These are phyloP conservation scores for Chalcosyrphus nemorum DNA, from an alignment of 2,888 invertebrate species.

Conservation along the genomic window DNA sequence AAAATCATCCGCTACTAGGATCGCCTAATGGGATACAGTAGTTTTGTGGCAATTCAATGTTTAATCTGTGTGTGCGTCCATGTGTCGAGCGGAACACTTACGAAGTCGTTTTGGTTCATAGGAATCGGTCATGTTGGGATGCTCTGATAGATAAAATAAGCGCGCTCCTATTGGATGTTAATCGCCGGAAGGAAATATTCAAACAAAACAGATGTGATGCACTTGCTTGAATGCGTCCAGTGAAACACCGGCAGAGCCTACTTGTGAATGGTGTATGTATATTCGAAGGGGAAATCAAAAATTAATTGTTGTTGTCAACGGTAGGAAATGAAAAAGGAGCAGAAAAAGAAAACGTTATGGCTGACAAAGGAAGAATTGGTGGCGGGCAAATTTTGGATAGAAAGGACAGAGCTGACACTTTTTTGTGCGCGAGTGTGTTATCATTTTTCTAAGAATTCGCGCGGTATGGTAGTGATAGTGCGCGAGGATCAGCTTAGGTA, in stretches of 20 bases:
- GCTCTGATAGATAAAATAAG: too few species aligned
- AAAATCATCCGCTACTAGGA: conserved; percentile 40
- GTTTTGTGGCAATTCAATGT: too few species aligned
- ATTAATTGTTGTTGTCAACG: conserved; percentile 21
- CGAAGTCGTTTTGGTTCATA: conserved; percentile 29
- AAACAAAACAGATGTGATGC: background rate
- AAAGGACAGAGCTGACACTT: conserved; percentile 46
- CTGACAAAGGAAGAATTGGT: conserved; percentile 1
- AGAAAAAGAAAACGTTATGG: conserved; percentile 27
- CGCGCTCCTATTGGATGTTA: background rate
- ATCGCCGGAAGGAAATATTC: background rate
- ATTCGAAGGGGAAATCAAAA: conserved; percentile 27
- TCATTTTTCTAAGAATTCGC: background rate
- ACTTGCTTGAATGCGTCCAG: background rate
- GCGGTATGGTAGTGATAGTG: background rate
- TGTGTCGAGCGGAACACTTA: conserved; percentile 44
- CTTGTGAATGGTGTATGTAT: background rate
- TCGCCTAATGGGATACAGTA: conserved; percentile 24
- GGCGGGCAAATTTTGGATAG: background rate
- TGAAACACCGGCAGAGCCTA: conserved; percentile 13
- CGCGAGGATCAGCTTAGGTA: background rate
- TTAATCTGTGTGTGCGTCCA: too few species aligned
- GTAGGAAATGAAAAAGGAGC: conserved; percentile 43
- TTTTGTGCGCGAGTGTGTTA: background rate
- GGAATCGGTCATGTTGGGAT: conserved; percentile 11